phyloP scores from a whole-genome alignment of 2,113 vertebrate species.

The Ceyx melanurus region DNA sequence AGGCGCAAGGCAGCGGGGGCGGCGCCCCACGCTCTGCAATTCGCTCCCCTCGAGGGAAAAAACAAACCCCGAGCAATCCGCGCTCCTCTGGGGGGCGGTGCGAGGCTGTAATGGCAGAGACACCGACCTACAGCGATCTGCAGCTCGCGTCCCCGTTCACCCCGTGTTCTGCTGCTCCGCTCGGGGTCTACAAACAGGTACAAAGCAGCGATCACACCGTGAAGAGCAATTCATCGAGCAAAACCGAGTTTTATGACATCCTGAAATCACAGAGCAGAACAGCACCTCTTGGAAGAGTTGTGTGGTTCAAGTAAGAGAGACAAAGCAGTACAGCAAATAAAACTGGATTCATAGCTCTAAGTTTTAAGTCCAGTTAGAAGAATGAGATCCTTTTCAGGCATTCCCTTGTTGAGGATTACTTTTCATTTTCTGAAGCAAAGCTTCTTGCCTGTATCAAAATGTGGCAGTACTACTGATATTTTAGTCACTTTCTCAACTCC shows the following conservation, averaged over 20 bases:
- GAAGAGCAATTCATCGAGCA: neutral
- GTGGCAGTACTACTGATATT: neutral
- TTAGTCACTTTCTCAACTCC: neutral
- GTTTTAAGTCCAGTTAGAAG: neutral
- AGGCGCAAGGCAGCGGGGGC: neutral
- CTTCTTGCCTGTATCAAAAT: neutral
- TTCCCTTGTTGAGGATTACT: neutral
- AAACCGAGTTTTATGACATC: neutral
- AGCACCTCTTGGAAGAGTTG: conserved; percentile 1
- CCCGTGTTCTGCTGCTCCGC: neutral
- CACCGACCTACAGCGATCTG: neutral
- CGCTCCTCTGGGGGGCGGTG: rapidly evolving
- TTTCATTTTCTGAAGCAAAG: neutral
- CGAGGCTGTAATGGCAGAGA: neutral
- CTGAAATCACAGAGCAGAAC: neutral
- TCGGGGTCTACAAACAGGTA: neutral
- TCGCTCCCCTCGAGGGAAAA: neutral
- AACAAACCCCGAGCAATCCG: neutral
- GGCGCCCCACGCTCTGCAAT: neutral
- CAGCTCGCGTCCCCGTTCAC: neutral
- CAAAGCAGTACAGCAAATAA: neutral
- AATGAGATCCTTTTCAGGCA: neutral
- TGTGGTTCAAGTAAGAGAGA: neutral
- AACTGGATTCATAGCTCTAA: neutral
- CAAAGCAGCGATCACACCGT: neutral